A percentile compares a stretch with the other conserved stretches of the same genome.
Conservation (phyloP, 2,113 vertebrate genomes). For the Apteryx owenii region DNA sequence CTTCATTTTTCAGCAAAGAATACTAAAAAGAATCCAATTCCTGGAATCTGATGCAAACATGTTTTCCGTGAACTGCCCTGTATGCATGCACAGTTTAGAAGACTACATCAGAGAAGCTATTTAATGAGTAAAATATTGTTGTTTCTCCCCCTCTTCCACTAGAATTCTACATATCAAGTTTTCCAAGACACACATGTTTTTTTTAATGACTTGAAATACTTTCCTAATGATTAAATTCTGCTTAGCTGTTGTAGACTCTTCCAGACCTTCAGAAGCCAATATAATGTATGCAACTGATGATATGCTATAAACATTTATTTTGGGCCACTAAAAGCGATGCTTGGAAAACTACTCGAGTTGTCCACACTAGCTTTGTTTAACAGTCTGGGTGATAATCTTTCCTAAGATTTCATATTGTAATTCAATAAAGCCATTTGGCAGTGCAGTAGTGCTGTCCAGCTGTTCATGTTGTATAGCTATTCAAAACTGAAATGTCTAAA, state of each 20-base stretch:
- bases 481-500: background rate
- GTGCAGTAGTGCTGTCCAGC: background rate
- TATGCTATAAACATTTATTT: background rate
- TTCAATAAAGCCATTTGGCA: background rate
- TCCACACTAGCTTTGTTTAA: background rate
- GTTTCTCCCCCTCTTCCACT: background rate
- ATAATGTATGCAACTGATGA: background rate
- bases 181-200: constrained; percentile 38
- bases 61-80: constrained; percentile 45
- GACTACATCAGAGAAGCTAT: constrained; percentile 9
- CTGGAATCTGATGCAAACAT: constrained; percentile 57
- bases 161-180: constrained; percentile 47
- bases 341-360: background rate
- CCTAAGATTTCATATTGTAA: background rate
- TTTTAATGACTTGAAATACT: constrained; percentile 60
- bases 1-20: constrained; percentile 69
- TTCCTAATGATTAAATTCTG: constrained; percentile 58
- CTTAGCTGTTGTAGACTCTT: background rate
- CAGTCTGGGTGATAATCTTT: background rate
- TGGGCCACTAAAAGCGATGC: background rate
- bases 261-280: background rate
- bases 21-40: constrained; percentile 37
- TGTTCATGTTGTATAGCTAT: background rate
- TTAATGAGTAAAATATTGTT: constrained; percentile 64
- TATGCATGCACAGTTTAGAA: constrained; percentile 7